These are phyloP conservation scores for Elmis aenea DNA, from an alignment of 2,888 invertebrate genomes.

Conservation along the genomic window DNA sequence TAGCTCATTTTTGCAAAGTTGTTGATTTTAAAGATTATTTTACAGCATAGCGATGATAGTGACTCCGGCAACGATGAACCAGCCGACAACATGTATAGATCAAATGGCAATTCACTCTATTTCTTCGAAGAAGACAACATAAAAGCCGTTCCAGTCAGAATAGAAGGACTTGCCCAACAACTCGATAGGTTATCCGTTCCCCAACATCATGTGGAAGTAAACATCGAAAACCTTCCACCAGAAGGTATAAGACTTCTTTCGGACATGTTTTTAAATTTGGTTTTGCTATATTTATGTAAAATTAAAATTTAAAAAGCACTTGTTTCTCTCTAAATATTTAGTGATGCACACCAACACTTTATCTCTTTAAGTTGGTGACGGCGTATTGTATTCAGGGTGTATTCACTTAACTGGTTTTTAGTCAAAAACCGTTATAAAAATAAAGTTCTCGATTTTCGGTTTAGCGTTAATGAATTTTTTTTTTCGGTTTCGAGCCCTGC, in stretches of 20 bases:
- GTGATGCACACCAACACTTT: too few species aligned
- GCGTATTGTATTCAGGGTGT: too few species aligned
- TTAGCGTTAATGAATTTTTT: too few species aligned
- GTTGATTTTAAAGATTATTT: slow-evolving; percentile 8
- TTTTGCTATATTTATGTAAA: neutral
- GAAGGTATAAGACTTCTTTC: slow-evolving; percentile 32
- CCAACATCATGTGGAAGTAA: slow-evolving; percentile 25
- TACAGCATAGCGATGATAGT: slow-evolving; percentile 73
- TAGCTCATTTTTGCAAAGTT: slow-evolving; percentile 1
- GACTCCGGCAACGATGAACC: slow-evolving; percentile 94
- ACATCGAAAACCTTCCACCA: slow-evolving; percentile 35
- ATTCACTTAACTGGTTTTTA: too few species aligned
- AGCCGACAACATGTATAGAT: slow-evolving; percentile 53
- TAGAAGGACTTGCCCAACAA: slow-evolving; percentile 26
- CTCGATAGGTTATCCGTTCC: slow-evolving; percentile 24
- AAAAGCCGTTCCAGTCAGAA: slow-evolving; percentile 16
- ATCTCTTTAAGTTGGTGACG: too few species aligned
- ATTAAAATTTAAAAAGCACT: slow-evolving; percentile 4
- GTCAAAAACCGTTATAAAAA: too few species aligned
- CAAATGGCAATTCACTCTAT: slow-evolving; percentile 14
- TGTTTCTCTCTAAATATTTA: too few species aligned
- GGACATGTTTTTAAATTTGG: neutral
- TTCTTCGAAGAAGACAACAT: slow-evolving; percentile 20
- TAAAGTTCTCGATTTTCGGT: too few species aligned
- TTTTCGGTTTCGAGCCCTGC: too few species aligned